These are phyloP conservation scores for Orchesella cincta DNA, from an alignment of 1,140 invertebrate species.

Conservation along the genomic window DNA sequence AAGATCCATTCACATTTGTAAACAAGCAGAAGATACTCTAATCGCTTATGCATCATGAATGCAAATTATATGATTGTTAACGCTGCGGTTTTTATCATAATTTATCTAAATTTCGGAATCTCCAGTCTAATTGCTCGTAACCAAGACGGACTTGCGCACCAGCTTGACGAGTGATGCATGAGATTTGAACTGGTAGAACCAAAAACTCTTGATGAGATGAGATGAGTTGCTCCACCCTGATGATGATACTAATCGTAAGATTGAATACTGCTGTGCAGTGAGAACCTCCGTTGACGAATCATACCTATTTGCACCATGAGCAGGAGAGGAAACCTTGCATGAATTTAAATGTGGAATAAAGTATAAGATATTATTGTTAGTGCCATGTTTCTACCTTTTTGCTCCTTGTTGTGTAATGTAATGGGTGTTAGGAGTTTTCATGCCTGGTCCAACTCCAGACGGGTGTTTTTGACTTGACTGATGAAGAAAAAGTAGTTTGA, in stretches of 20 bases:
- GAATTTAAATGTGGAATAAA: not conserved
- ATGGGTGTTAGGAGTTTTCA: not conserved
- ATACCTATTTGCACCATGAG: conserved; percentile 4
- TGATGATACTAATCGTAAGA: not conserved
- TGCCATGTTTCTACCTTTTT: not conserved
- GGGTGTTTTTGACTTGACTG: not conserved
- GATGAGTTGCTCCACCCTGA: conserved; percentile 1
- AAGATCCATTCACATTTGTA: not conserved
- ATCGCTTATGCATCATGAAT: conserved; percentile 2
- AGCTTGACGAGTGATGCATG: not conserved
- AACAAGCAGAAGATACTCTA: not conserved
- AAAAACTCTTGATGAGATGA: not conserved
- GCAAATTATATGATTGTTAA: conserved; percentile 24
- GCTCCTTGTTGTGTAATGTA: not conserved
- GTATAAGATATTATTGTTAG: not conserved
- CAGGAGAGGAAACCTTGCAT: not conserved
- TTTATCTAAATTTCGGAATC: conserved; percentile 13
- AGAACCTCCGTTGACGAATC: not conserved
- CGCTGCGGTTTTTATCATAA: conserved; percentile 13
- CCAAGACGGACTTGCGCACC: not conserved
- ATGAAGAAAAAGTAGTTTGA: not conserved
- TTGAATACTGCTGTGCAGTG: not conserved
- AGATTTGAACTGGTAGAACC: too few relatives aligned
- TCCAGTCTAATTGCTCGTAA: conserved; percentile 17
- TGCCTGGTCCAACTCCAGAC: not conserved